Percentiles rank a stretch among this genome's conserved stretches.
Conservation (phyloP, 2,797 vertebrate genomes). For the Cottoperca gobio region DNA sequence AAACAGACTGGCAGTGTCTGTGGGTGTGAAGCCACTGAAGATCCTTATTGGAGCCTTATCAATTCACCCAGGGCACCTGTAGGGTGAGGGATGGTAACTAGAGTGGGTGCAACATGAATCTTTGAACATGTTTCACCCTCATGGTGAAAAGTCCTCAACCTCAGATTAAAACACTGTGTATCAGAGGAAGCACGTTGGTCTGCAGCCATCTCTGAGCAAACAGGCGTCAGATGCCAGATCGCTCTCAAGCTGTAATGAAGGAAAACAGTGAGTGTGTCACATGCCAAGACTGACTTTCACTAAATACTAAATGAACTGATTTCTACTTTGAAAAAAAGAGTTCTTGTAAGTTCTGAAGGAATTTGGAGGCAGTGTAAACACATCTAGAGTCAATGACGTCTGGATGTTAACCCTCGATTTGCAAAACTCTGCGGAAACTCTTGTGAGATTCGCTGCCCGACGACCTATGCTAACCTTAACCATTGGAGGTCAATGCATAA, state of each 20-base stretch:
- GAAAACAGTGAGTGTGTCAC: background rate
- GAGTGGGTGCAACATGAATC: constrained; percentile 6
- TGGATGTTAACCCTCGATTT: too few relatives aligned
- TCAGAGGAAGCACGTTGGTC: background rate
- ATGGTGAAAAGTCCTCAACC: background rate
- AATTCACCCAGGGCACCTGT: background rate
- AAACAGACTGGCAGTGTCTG: background rate
- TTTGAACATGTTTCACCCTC: background rate
- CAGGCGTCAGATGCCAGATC: background rate
- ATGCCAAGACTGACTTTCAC: background rate
- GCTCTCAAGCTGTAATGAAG: background rate
- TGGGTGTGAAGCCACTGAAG: background rate
- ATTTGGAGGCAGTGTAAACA: background rate
- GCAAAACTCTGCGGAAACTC: too few relatives aligned
- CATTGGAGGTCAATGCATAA: too few relatives aligned
- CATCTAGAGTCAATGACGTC: background rate
- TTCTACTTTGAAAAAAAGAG: background rate
- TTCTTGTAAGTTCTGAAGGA: background rate
- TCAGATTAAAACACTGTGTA: constrained; percentile 1
- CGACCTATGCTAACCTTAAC: too few relatives aligned
- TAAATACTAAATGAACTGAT: background rate
- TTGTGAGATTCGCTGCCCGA: too few relatives aligned
- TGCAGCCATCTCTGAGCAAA: background rate
- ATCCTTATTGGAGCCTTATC: background rate
- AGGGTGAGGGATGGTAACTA: background rate